Evolutionary conservation across 2,888 invertebrate species (phyloP), one percentile per base, ranked within the genome.

Genomic region (Eilema depressum): DNA sequence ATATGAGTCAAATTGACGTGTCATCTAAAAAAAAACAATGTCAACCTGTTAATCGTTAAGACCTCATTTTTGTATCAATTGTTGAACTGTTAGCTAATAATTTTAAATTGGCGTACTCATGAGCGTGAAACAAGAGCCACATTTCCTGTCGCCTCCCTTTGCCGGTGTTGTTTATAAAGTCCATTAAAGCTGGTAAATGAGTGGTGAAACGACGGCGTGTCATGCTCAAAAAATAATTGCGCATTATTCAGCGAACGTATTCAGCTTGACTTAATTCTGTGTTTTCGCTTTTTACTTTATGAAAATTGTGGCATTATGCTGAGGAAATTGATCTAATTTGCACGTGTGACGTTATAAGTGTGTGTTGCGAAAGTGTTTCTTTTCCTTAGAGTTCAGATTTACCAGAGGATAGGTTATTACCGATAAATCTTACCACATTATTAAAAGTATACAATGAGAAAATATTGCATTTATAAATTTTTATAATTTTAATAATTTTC

Each of bases 161-260:
- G 1, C 64, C 59, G 37, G 70, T 69, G 70, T 81, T 80, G 73
- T 80, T 79, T 73, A 72, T 62, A 70, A 73, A 72, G 57, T 69
- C 73, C 72, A 81, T 81, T 77, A 79, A 80, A 73, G 61, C 81
- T 74, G 79, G 75, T 79, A 74, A 81, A 80, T 77, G 81, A 78
- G 73, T 70, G 77, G 81, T 79, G 69, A 74, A 81, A 80, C 79
- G 69, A 66, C 59, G 56, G 41, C 64, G 68, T 62, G 77, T 74
- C 78, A 76, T 61, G 72, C 70, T 72, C 71, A 70, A 80, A 77
- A 79, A 77, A 80, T 57, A 72, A 81, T 79, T 73, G 77, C 68
- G 65, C 59, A 71, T 77, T 75, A 79, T 80, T 76, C 75, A 71
- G 53, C 61, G 25, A 72, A 71, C 73, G 73, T 81, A 70, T 75